Percentiles rank a stretch among this genome's conserved stretches.
These are phyloP conservation scores for Falco naumanni DNA, from an alignment of 2,797 vertebrate species.

Conservation along the genomic window DNA sequence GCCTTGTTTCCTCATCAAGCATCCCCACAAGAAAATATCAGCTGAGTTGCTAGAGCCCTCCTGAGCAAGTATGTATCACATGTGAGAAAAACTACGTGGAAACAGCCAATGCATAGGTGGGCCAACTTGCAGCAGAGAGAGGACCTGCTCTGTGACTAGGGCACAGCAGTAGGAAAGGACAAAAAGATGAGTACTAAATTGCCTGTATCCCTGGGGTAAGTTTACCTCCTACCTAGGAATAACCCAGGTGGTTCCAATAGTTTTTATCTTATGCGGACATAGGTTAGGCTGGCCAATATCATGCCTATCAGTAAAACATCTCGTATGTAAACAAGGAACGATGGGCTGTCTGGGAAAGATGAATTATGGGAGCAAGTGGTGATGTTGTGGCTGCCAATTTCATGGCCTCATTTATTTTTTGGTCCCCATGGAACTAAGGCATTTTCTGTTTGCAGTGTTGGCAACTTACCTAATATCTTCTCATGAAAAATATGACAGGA, in stretches of 20 bases:
- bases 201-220: background rate
- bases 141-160: background rate
- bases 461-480: background rate
- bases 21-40: background rate
- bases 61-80: background rate
- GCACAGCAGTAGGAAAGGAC: background rate
- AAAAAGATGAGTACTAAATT: background rate
- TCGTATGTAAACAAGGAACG: background rate
- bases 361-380: background rate
- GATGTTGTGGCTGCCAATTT: background rate
- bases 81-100: background rate
- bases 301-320: background rate
- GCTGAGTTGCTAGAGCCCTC: background rate
- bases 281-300: background rate
- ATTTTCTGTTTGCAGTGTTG: background rate
- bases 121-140: background rate
- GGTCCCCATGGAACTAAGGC: background rate
- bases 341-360: background rate
- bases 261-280: background rate
- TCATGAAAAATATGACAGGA: background rate
- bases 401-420: background rate
- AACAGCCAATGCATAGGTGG: background rate
- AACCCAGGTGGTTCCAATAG: fast-evolving
- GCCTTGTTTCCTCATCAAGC: background rate
- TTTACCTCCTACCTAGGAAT: background rate